Evolutionary conservation across 1,140 invertebrate species (phyloP).

Genomic region (Chrysopa pallens): DNA sequence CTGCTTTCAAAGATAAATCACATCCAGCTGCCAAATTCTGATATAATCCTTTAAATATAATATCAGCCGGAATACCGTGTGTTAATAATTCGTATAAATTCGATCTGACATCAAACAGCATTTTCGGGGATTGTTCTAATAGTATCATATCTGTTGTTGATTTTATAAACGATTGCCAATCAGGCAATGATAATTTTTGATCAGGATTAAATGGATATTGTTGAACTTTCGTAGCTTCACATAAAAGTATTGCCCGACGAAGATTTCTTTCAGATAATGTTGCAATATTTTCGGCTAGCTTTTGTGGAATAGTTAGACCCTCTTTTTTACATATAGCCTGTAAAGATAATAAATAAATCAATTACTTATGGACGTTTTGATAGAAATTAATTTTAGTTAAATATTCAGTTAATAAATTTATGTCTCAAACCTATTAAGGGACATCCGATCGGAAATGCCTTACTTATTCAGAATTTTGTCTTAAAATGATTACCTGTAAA

Average conservation of each 20-base stretch:
- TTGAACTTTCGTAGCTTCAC: slow-evolving; percentile 86
- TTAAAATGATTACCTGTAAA: slow-evolving; percentile 20
- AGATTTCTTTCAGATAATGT: slow-evolving; percentile 76
- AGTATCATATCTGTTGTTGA: slow-evolving; percentile 80
- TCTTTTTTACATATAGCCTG: slow-evolving; percentile 73
- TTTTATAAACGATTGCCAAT: slow-evolving; percentile 83
- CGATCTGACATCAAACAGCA: slow-evolving; percentile 66
- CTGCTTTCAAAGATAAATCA: slow-evolving; percentile 72
- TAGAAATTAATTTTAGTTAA: too few species aligned
- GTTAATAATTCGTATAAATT: slow-evolving; percentile 85
- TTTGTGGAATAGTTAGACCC: slow-evolving; percentile 53
- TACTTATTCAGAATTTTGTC: too few species aligned
- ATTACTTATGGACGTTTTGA: too few species aligned
- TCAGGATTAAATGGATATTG: slow-evolving; percentile 74
- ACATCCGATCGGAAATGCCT: too few species aligned
- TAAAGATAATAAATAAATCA: slow-evolving; percentile 16
- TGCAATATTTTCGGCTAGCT: slow-evolving; percentile 64
- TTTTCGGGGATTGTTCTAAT: slow-evolving; percentile 70
- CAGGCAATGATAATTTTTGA: slow-evolving; percentile 70
- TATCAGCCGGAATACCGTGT: slow-evolving; percentile 83
- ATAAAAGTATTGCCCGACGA: slow-evolving; percentile 81
- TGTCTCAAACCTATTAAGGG: too few species aligned
- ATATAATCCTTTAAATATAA: slow-evolving; percentile 82
- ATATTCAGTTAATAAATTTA: too few species aligned
- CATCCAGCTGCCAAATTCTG: slow-evolving; percentile 76